phyloP scores from a whole-genome alignment of 2,797 vertebrate genomes.

The Myotis daubentonii region DNA sequence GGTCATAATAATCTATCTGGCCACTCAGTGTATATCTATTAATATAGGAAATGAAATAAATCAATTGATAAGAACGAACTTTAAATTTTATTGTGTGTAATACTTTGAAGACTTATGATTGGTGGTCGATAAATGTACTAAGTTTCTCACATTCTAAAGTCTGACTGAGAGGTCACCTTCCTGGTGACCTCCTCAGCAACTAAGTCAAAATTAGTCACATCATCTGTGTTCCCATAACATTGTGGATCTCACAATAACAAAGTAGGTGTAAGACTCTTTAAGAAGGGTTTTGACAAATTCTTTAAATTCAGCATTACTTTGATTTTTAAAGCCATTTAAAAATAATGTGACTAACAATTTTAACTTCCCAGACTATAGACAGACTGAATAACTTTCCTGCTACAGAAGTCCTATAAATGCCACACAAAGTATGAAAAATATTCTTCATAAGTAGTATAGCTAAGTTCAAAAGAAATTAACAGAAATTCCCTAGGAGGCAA shows the following conservation, averaged over 20 bases:
- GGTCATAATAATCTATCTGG: too few relatives aligned
- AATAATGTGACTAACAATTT: not conserved
- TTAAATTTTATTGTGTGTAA: not conserved
- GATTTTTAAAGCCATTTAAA: slow-evolving; percentile 26
- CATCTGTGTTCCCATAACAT: not conserved
- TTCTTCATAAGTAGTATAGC: not conserved
- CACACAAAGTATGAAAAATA: slow-evolving; percentile 35
- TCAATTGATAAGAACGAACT: not conserved
- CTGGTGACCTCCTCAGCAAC: not conserved
- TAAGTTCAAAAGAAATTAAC: not conserved
- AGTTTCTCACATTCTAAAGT: not conserved
- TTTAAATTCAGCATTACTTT: slow-evolving; percentile 14
- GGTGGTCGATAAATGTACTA: not conserved
- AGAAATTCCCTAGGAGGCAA: not conserved
- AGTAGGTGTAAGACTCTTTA: not conserved
- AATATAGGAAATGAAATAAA: not conserved
- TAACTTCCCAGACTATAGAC: not conserved
- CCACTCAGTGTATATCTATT: not conserved
- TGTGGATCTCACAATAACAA: not conserved
- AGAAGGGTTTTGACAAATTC: not conserved
- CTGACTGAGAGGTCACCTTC: not conserved
- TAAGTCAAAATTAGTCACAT: not conserved
- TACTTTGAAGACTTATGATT: not conserved
- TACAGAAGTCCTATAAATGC: slow-evolving; percentile 34
- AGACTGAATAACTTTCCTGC: slow-evolving; percentile 1